A percentile compares a stretch with the other conserved stretches of the same genome.
Conservation (phyloP, 2,113 vertebrate species). For the Sander lucioperca region DNA sequence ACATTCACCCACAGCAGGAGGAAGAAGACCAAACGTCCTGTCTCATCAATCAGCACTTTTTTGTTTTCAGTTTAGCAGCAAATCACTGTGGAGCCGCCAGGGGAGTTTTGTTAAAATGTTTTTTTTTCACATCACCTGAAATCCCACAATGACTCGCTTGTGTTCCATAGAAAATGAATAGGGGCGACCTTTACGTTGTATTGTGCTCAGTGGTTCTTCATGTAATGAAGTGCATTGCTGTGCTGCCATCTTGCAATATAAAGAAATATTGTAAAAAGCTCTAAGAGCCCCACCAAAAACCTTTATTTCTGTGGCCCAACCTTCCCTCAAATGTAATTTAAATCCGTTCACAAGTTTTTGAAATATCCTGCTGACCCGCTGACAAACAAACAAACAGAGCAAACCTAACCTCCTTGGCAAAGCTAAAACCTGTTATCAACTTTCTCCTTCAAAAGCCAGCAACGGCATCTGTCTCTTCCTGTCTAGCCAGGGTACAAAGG, state of each 20-base stretch:
- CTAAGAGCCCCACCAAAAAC: too few relatives aligned
- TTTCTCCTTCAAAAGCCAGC: background rate
- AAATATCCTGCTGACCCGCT: background rate
- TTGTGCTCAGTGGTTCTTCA: background rate
- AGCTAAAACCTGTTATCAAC: background rate
- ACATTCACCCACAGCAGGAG: too few relatives aligned
- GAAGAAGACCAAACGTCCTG: too few relatives aligned
- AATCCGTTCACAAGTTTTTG: background rate
- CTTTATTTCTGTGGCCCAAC: background rate
- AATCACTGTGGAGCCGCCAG: background rate
- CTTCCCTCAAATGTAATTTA: background rate
- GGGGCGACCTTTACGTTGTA: background rate
- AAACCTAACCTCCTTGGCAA: background rate
- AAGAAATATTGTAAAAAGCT: too few relatives aligned
- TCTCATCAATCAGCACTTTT: too few relatives aligned
- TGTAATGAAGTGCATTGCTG: too few relatives aligned
- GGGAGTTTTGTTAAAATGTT: too few relatives aligned
- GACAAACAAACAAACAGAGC: background rate
- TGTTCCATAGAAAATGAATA: background rate
- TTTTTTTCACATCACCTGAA: background rate
- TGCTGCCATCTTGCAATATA: too few relatives aligned
- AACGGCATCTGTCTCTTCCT: slow-evolving; percentile 20
- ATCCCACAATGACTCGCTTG: background rate
- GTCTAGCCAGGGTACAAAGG: slow-evolving; percentile 27
- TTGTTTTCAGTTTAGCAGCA: background rate